These are phyloP conservation scores for Altica lythri DNA, from an alignment of 2,888 invertebrate genomes.

Conservation along the genomic window DNA sequence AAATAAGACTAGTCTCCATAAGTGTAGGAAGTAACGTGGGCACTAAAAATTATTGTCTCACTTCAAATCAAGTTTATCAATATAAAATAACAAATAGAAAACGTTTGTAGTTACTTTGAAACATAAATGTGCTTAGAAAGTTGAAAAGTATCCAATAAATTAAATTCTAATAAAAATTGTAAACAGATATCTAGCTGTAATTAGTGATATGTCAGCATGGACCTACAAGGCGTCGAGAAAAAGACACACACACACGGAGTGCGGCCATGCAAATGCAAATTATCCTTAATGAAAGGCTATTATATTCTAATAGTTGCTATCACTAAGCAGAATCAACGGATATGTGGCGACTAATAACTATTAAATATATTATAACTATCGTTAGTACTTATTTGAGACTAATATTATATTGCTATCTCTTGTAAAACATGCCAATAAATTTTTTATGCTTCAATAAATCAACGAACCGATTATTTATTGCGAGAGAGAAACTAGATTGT, in stretches of 20 bases:
- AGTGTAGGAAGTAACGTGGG: too few species aligned
- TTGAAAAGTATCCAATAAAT: too few species aligned
- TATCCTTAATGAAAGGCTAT: slow-evolving; percentile 29
- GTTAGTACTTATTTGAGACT: slow-evolving; percentile 18
- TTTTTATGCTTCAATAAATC: slow-evolving; percentile 22
- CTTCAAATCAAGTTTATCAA: too few species aligned
- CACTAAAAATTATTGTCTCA: too few species aligned
- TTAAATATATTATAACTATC: slow-evolving; percentile 22
- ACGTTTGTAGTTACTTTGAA: too few species aligned
- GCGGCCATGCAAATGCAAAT: slow-evolving; percentile 35
- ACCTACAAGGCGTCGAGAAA: slow-evolving; percentile 18
- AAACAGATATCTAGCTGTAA: too few species aligned
- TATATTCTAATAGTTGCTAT: slow-evolving; percentile 32
- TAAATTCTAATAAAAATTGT: too few species aligned
- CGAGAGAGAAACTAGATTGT: background rate
- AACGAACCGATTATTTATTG: slow-evolving; percentile 12
- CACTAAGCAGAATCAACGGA: slow-evolving; percentile 17
- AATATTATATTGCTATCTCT: slow-evolving; percentile 17
- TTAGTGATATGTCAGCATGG: slow-evolving; percentile 18
- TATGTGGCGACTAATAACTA: slow-evolving; percentile 28
- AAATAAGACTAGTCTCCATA: too few species aligned
- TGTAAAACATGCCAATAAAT: slow-evolving; percentile 23
- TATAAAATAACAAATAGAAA: too few species aligned
- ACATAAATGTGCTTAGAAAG: too few species aligned
- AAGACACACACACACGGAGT: slow-evolving; percentile 13